These are phyloP conservation scores for Gallinago solitaria DNA, from an alignment of 2,797 vertebrate genomes.

Conservation along the genomic window DNA sequence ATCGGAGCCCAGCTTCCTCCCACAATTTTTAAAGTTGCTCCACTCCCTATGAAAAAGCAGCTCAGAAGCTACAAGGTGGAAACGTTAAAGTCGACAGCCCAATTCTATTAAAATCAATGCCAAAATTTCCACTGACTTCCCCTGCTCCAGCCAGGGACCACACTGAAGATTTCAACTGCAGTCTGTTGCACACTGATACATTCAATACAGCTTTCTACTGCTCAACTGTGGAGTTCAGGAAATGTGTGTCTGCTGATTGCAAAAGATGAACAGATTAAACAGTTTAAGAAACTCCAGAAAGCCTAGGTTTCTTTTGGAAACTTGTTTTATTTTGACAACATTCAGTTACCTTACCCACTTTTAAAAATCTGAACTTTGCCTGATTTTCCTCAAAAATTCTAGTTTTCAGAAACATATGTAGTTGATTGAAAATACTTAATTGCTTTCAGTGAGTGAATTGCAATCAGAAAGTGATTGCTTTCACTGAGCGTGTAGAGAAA, in stretches of 20 bases:
- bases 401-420: not conserved
- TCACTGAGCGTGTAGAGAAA: not conserved
- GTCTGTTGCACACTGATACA: not conserved
- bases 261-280: not conserved
- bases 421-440: not conserved
- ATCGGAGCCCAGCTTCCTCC: not conserved
- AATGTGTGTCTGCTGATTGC: not conserved
- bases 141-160: not conserved
- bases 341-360: not conserved
- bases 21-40: not conserved
- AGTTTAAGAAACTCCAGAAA: not conserved
- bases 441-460: not conserved
- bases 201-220: not conserved
- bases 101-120: not conserved
- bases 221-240: not conserved
- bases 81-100: not conserved
- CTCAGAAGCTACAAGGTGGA: not conserved
- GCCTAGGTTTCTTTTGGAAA: not conserved
- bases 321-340: not conserved
- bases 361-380: not conserved
- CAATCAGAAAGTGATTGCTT: not conserved
- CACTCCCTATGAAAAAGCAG: not conserved
- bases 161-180: not conserved
- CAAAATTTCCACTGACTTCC: not conserved
- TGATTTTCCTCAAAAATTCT: not conserved